phyloP scores from a whole-genome alignment of 2,797 vertebrate species.

The Acanthiza pusilla region DNA sequence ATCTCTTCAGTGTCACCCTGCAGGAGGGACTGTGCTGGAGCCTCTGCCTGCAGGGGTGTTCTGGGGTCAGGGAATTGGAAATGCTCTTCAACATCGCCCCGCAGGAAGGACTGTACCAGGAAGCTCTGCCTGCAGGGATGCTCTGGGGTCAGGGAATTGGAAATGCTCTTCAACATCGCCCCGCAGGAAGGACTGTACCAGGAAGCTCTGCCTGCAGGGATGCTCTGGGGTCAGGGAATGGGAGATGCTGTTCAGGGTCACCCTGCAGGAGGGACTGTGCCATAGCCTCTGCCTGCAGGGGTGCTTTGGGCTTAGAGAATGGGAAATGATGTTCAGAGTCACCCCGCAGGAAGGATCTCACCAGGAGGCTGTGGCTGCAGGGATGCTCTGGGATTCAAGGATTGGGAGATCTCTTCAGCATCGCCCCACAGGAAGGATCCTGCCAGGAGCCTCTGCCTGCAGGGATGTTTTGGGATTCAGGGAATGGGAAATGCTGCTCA shows the following conservation, averaged over 20 bases:
- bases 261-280: not conserved
- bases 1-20: rapidly evolving
- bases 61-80: not conserved
- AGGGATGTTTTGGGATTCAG: rapidly evolving
- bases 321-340: rapidly evolving
- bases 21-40: too few relatives aligned
- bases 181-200: too few relatives aligned
- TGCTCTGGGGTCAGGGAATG: not conserved
- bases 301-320: not conserved
- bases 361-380: not conserved
- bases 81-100: rapidly evolving
- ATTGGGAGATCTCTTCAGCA: not conserved
- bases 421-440: too few relatives aligned
- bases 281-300: not conserved
- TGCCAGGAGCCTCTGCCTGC: not conserved
- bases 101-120: too few relatives aligned
- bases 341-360: not conserved
- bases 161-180: rapidly evolving
- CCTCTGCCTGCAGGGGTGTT: not conserved
- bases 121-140: rapidly evolving
- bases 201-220: not conserved
- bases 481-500: not conserved
- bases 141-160: too few relatives aligned
- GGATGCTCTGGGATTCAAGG: rapidly evolving
- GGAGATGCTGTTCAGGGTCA: rapidly evolving